Base-by-base conservation (phyloP, 2,113 vertebrate genomes). In the Halcyon senegalensis region DNA sequence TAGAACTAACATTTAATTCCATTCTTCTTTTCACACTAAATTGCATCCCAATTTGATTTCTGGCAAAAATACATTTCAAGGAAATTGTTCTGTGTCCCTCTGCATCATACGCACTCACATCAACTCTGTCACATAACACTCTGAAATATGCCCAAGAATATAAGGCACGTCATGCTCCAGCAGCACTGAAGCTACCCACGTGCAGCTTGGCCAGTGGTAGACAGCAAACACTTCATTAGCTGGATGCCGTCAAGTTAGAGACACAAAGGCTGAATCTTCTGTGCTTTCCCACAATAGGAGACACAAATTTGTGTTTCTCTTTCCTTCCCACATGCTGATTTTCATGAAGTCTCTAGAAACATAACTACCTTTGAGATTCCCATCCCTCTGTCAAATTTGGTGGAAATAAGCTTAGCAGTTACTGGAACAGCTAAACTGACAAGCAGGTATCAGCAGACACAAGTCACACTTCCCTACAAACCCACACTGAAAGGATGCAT, bases 381-480 rank as follows among this genome's bases (percentile, higher is more conserved):
- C 44, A 74, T 50, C 25, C 15, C 7, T 83, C 67, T 60, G 8
- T 51, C 59, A 74, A 9, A 55, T 67, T 70, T 86, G 51, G 28
- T 67, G 64, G 76, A 90, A 93, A 81, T 41, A 50, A 35, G 3
- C 59, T 74, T n/a, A 73, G 58, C 27, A 66, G 73, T 75, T 94
- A 92, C 89, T 92, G 80, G 90, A 93, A 93, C 79, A 41, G 10
- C 63, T 77, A 80, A 93, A 73, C 55, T 1, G 2, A 67, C 68
- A 90, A 93, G 55, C 59, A 96, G 86, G 76, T 96, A 95, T 35
- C 76, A 78, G 79, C 41, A 86, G 63, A 74, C 33, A 70, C 63
- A 89, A 80, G 67, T 84, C 76, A 76, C 80, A 84, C 68, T 76
- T 96, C 73, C 28, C 56, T 70, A 67, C 17, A 74, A 93, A 97